Percentiles rank a stretch among this genome's conserved stretches.
These are phyloP conservation scores for Desmodus rotundus DNA, from an alignment of 2,113 vertebrate species.

Conservation along the genomic window DNA sequence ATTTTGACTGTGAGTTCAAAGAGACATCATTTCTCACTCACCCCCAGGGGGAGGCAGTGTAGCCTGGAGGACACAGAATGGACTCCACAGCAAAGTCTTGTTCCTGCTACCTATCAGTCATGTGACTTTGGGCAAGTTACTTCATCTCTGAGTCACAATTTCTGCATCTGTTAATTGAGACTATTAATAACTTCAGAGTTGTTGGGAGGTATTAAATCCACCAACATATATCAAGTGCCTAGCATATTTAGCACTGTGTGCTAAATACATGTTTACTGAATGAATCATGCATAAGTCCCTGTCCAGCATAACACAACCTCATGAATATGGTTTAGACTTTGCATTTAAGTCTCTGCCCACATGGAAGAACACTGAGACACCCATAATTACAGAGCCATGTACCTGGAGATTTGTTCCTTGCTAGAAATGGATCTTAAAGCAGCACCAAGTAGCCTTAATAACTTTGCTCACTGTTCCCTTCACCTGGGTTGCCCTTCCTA, in stretches of 20 bases:
- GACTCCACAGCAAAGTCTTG: neutral
- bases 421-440: neutral
- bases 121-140: neutral
- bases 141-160: constrained; percentile 43
- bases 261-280: constrained; percentile 39
- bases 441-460: neutral
- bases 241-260: neutral
- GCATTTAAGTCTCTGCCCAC: constrained; percentile 16
- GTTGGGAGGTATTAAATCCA: constrained; percentile 6
- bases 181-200: constrained; percentile 50
- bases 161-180: constrained; percentile 26
- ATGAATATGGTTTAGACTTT: neutral
- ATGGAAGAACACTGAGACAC: neutral
- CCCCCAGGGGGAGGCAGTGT: neutral
- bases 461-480: neutral
- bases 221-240: constrained; percentile 27
- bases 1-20: neutral
- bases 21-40: neutral
- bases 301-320: neutral
- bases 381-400: neutral
- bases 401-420: neutral
- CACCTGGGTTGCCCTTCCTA: neutral
- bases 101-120: neutral
- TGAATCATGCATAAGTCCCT: constrained; percentile 49
- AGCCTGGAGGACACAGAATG: neutral